Conservation (phyloP, 2,113 vertebrate genomes). For the Diadophis punctatus region DNA sequence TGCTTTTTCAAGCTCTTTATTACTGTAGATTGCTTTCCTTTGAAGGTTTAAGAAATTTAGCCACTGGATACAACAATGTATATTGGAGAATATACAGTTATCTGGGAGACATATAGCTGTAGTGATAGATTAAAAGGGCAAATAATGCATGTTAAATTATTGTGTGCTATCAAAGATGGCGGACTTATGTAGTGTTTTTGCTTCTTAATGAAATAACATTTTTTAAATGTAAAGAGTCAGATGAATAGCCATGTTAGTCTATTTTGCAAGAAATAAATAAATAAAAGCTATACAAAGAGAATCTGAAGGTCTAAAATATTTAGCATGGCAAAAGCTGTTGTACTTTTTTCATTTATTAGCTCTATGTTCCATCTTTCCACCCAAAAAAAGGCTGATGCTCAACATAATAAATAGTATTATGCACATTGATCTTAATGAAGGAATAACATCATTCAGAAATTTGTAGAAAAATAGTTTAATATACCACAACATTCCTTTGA, state of each 20-base stretch:
- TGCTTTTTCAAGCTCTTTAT: conserved; percentile 39
- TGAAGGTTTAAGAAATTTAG: conserved; percentile 51
- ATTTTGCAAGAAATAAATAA: background rate
- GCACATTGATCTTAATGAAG: background rate
- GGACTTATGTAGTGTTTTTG: background rate
- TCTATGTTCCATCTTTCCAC: background rate
- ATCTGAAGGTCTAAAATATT: background rate
- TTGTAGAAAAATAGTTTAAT: background rate
- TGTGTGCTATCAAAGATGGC: background rate
- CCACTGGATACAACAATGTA: conserved; percentile 23
- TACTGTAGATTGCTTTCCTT: conserved; percentile 44
- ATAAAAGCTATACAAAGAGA: background rate
- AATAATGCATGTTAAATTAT: conserved; percentile 48
- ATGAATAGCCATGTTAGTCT: background rate
- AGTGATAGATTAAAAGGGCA: conserved; percentile 36
- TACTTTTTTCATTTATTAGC: background rate
- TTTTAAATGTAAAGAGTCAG: background rate
- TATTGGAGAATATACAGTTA: conserved; percentile 60
- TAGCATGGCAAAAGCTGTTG: background rate
- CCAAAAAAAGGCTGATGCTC: background rate
- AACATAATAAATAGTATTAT: background rate
- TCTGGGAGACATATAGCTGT: conserved; percentile 30
- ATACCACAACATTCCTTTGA: background rate
- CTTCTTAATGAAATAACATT: conserved; percentile 10
- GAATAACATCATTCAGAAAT: background rate